Conservation (phyloP, 2,113 vertebrate genomes). For the Sebastes fasciatus region DNA sequence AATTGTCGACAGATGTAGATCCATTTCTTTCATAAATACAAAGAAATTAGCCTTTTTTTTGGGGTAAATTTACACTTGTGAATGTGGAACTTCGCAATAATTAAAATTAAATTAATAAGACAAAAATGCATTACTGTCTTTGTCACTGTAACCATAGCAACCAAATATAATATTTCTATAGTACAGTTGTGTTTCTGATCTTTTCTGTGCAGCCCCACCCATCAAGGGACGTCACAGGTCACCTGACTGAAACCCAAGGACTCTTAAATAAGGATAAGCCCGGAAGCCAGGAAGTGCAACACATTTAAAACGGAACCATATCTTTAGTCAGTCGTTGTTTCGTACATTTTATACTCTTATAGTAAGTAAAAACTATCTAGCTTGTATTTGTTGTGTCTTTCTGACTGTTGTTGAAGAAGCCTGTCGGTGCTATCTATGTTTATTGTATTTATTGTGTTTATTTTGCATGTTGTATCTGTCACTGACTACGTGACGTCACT, state of each 20-base stretch:
- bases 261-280: constrained; percentile 2
- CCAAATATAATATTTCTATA: too few species aligned
- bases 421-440: too few species aligned
- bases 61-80: too few species aligned
- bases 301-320: background rate
- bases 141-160: too few species aligned
- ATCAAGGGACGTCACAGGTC: background rate
- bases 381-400: background rate
- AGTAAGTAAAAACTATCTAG: background rate
- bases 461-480: too few species aligned
- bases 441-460: too few species aligned
- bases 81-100: too few species aligned
- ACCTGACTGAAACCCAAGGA: background rate
- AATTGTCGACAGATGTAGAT: too few species aligned
- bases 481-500: constrained; percentile 9
- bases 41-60: too few species aligned
- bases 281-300: fast-evolving
- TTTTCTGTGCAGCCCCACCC: background rate
- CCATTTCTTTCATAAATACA: too few species aligned
- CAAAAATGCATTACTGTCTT: too few species aligned
- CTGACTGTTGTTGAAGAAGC: background rate
- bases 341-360: fast-evolving
- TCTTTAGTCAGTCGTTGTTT: background rate
- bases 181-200: background rate
- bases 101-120: too few species aligned